phyloP scores from a whole-genome alignment of 2,888 invertebrate genomes.

The Ernsta delagoae region DNA sequence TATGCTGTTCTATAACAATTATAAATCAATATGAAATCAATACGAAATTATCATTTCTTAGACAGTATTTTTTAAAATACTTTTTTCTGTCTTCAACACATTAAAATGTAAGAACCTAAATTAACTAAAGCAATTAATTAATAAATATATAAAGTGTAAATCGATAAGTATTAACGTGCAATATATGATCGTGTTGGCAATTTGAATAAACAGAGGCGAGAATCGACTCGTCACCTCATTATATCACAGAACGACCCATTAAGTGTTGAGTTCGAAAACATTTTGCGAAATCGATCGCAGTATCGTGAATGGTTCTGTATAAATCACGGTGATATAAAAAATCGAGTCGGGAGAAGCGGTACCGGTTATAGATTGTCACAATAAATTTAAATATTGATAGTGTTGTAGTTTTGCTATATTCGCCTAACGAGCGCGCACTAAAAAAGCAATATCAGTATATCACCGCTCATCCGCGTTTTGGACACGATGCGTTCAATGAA shows the following conservation, averaged over 20 bases:
- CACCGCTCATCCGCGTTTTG: slow-evolving; percentile 74
- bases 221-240: slow-evolving; percentile 28
- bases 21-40: slow-evolving; percentile 9
- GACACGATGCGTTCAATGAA: slow-evolving; percentile 65
- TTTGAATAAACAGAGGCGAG: slow-evolving; percentile 22
- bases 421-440: slow-evolving; percentile 72
- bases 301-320: slow-evolving; percentile 46
- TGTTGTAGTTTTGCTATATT: slow-evolving; percentile 63
- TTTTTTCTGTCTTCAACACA: no score
- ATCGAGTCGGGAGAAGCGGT: slow-evolving; percentile 34
- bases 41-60: not conserved
- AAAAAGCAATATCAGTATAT: slow-evolving; percentile 80
- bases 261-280: slow-evolving; percentile 48
- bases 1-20: not conserved
- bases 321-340: slow-evolving; percentile 48
- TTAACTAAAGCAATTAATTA: not conserved
- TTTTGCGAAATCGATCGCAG: slow-evolving; percentile 53
- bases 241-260: slow-evolving; percentile 45
- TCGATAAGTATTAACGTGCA: no score
- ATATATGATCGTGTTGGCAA: not conserved
- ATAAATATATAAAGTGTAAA: no score
- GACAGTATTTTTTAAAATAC: no score
- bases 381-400: slow-evolving; percentile 75
- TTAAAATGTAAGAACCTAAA: not conserved
- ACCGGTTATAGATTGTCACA: slow-evolving; percentile 61